Percentiles rank a stretch among this genome's conserved stretches.
phyloP scores from a whole-genome alignment of 2,113 vertebrate genomes.

The Monopterus albus region DNA sequence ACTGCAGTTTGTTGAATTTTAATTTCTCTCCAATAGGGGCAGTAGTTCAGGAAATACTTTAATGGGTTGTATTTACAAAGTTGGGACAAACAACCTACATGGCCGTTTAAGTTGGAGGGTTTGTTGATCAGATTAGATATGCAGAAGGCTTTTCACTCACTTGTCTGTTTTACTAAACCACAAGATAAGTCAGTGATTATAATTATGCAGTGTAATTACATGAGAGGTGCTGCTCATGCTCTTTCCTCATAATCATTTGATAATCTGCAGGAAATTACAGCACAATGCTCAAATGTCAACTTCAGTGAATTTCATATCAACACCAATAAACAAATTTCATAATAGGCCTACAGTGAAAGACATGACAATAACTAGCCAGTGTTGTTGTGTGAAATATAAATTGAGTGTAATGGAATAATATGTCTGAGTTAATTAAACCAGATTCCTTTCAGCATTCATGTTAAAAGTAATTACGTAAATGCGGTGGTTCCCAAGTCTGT shows the following conservation, averaged over 20 bases:
- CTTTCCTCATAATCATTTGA: constrained; percentile 39
- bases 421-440: constrained; percentile 64
- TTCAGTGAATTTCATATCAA: constrained; percentile 42
- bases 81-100: too few species aligned
- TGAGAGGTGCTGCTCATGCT: constrained; percentile 19
- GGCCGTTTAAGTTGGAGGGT: too few species aligned
- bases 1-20: too few species aligned
- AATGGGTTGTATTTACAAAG: too few species aligned
- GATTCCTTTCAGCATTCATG: constrained; percentile 51
- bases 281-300: constrained; percentile 55
- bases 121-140: constrained; percentile 18
- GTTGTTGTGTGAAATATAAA: constrained; percentile 35
- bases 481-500: constrained; percentile 52
- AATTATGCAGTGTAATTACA: constrained; percentile 54
- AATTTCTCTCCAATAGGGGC: too few species aligned
- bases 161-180: constrained; percentile 37
- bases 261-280: constrained; percentile 49
- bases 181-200: constrained; percentile 47
- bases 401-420: constrained; percentile 55
- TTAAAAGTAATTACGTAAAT: constrained; percentile 64
- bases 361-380: constrained; percentile 30
- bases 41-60: too few species aligned
- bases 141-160: constrained; percentile 25
- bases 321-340: constrained; percentile 41
- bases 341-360: constrained; percentile 32